These are phyloP conservation scores for Oryzias woworae DNA, from an alignment of 2,113 vertebrate species.

Conservation along the genomic window DNA sequence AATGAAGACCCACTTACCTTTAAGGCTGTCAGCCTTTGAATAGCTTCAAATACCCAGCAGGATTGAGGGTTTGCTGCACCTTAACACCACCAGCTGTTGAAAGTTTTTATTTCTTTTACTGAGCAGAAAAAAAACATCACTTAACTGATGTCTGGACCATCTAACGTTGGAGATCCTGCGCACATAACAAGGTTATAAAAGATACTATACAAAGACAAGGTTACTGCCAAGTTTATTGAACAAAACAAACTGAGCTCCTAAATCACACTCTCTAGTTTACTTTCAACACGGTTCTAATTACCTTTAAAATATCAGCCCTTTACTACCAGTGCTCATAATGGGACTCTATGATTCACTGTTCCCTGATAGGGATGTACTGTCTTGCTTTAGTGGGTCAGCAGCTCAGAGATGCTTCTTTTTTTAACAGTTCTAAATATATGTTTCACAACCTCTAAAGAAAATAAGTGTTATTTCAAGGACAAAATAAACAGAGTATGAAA, in stretches of 20 bases:
- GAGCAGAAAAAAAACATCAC: slow-evolving; percentile 6
- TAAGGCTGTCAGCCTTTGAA: background rate
- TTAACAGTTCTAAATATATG: slow-evolving; percentile 32
- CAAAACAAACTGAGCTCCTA: slow-evolving; percentile 1
- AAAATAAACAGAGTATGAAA: background rate
- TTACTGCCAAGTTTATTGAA: too few species aligned
- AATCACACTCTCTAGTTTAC: background rate
- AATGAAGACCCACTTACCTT: slow-evolving; percentile 12
- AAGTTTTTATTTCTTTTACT: slow-evolving; percentile 10
- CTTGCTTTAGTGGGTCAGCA: slow-evolving; percentile 34
- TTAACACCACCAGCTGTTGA: slow-evolving; percentile 11
- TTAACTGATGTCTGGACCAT: slow-evolving; percentile 2
- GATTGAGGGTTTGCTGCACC: slow-evolving; percentile 24
- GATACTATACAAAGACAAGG: too few species aligned
- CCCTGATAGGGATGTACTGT: slow-evolving; percentile 16
- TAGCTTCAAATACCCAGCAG: slow-evolving; percentile 36
- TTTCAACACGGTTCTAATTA: background rate
- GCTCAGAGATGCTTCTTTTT: slow-evolving; percentile 21
- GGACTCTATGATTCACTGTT: slow-evolving; percentile 13
- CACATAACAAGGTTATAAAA: too few species aligned
- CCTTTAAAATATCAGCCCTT: background rate
- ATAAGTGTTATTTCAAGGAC: slow-evolving; percentile 21
- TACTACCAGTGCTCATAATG: background rate
- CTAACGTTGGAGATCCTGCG: too few species aligned
- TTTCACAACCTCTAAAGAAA: slow-evolving; percentile 8